Percentiles rank a stretch among this genome's conserved stretches.
phyloP scores from a whole-genome alignment of 2,113 vertebrate genomes.

The Pelodiscus sinensis region DNA sequence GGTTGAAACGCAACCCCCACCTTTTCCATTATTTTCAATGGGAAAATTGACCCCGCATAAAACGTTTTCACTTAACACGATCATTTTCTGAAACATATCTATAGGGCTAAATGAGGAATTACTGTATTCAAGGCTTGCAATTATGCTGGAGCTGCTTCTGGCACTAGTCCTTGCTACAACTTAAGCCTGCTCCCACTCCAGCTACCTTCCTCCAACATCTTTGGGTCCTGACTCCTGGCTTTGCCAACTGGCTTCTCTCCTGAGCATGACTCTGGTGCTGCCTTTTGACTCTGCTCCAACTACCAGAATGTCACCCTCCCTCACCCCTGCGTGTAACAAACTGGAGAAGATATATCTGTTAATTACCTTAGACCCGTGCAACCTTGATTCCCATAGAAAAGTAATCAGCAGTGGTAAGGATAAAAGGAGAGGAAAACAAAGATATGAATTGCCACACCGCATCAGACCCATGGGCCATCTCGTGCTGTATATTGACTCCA shows the following conservation, averaged over 20 bases:
- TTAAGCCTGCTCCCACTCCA: too few relatives aligned
- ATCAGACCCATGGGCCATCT: neutral
- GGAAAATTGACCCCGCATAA: too few relatives aligned
- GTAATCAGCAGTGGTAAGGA: neutral
- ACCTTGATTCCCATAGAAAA: fast-evolving
- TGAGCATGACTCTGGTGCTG: too few relatives aligned
- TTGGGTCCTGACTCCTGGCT: neutral
- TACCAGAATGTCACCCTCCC: neutral
- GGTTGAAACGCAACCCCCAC: too few relatives aligned
- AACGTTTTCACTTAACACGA: too few relatives aligned
- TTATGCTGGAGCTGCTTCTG: neutral
- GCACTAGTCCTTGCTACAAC: neutral
- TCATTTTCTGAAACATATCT: too few relatives aligned
- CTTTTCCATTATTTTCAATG: too few relatives aligned
- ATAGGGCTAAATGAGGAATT: too few relatives aligned
- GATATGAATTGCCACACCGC: neutral
- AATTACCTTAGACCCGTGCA: neutral
- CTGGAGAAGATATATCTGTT: neutral
- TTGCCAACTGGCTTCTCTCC: neutral
- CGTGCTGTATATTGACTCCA: neutral
- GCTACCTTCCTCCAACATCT: neutral
- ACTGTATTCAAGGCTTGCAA: neutral
- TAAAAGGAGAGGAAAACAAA: neutral
- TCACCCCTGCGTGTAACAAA: neutral
- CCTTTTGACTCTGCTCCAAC: neutral